These are phyloP conservation scores for Falco columbarius DNA, from an alignment of 2,797 vertebrate genomes.

Conservation along the genomic window DNA sequence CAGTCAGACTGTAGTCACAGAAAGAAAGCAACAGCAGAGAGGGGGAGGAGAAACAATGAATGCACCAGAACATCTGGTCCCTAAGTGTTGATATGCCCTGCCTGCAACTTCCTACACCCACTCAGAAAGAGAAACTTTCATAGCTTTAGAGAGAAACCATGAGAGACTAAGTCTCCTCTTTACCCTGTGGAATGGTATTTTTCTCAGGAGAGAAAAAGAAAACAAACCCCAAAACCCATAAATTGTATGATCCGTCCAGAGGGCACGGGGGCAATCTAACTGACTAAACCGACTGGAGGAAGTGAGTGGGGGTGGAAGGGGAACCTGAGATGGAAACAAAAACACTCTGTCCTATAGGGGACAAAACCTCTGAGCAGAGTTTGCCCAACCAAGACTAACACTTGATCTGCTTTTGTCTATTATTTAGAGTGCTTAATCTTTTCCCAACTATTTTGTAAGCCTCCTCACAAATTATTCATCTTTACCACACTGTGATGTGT, in stretches of 20 bases:
- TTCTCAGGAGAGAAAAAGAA: slow-evolving; percentile 33
- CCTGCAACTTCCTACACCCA: slow-evolving; percentile 67
- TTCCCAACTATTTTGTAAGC: neutral
- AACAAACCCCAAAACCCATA: slow-evolving; percentile 13
- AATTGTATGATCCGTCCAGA: neutral
- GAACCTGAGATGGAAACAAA: slow-evolving; percentile 51
- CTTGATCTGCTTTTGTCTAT: slow-evolving; percentile 2
- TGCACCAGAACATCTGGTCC: slow-evolving; percentile 50
- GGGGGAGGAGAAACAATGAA: slow-evolving; percentile 7
- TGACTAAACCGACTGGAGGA: neutral
- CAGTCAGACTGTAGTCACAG: neutral
- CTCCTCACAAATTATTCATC: neutral
- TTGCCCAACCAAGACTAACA: neutral
- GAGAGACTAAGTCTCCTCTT: slow-evolving; percentile 4
- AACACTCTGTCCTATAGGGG: neutral
- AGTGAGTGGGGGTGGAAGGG: neutral
- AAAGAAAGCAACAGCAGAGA: slow-evolving; percentile 39
- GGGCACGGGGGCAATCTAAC: neutral
- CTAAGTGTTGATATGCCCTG: slow-evolving; percentile 33
- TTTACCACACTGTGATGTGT: neutral
- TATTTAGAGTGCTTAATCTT: neutral
- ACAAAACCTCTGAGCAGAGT: slow-evolving; percentile 11
- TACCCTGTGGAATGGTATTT: neutral
- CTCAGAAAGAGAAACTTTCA: slow-evolving; percentile 41
- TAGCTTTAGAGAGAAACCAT: slow-evolving; percentile 38